Base-by-base conservation (phyloP, 1,140 invertebrate genomes). In the Trigoniulus corallinus region DNA sequence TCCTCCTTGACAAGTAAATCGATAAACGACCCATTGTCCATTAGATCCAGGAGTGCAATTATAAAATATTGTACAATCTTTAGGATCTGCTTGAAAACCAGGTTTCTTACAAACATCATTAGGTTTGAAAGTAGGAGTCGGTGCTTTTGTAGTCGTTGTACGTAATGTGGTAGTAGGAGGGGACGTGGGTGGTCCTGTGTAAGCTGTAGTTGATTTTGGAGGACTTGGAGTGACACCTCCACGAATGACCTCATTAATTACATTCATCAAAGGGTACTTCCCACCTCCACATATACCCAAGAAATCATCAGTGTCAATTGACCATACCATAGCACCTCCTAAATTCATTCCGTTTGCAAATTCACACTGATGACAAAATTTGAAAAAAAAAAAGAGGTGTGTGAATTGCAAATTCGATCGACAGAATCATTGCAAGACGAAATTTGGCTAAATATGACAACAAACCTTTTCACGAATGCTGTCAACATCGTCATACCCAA, bases 301-400 rank as follows among this genome's bases (percentile, higher is more conserved):
- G 58, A 84, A 85, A 64, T 92, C 87, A 60, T 92, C 87, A 47
- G 89, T 72, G 71, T 92, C 86, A 0, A 91, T 64, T 0, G 87
- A 81, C 87, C 88, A 92, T 2, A 87, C 75, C 86, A 91, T 89
- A 18, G 77, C 79, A 24, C 87, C 87, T 3, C 78, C 87, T 2
- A 89, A 66, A 1, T 74, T 77, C n/a, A n/a, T n/a, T n/a, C 68
- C 72, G 50, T 80, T 79, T 1, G 84, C 76, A 53, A 80, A 83
- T 56, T 84, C 74, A 7, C 80, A 71, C 57, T 39, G 29, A 48
- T 37, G 22, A 22, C 10, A 47, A 43, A 20, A 43, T n/a, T n/a
- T n/a, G n/a, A n/a, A n/a, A n/a, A n/a, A n/a, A n/a, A n/a, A n/a
- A n/a, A n/a, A n/a, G n/a, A n/a, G n/a, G n/a, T n/a, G n/a, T n/a